Base-by-base conservation (phyloP, 2,113 vertebrate species). In the Siniperca chuatsi region DNA sequence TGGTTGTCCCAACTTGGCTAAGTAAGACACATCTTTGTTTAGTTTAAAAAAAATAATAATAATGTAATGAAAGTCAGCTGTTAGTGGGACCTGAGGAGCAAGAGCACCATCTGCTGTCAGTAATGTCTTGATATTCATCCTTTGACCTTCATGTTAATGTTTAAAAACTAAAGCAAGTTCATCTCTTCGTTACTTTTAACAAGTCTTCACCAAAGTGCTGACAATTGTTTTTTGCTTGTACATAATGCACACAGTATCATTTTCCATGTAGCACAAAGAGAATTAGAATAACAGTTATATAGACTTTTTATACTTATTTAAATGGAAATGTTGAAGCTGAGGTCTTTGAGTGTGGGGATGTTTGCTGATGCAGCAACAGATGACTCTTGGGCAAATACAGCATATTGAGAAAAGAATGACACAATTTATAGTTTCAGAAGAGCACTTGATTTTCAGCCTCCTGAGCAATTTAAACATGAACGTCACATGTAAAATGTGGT, bases 171-270 rank as follows among this genome's bases (percentile, higher is more conserved):
- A 78, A 67, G 75, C 4, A 50, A 35, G 15, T 48, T 87, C 10
- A 75, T 85, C 75, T 70, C 33, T 83, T 76, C 60, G 85, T 90
- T 44, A 55, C 44, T 78, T 37, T 75, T 64, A 85, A 84, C 42
- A 86, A 89, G 76, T 79, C 81, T 65, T 86, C 80, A 92, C 92
- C 93, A 92, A 94, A 93, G 88, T 93, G 87, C 93, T 93, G 82
- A 87, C 70, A 68, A 81, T 8, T 58, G 18, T 79, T 80, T 86
- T 68, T 89, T 87, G 86, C 91, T 90, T 94, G 88, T 92, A 94
- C 71, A 90, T 92, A 79, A 71, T 83, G 81, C 90, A 93, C 85
- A 90, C 77, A 87, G 46, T 86, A 71, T 75, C 42, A 74, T 86
- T 76, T 83, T 77, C 64, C 70, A 88, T 88, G 78, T 87, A 90